Percentiles rank a stretch among this genome's conserved stretches.
These are phyloP conservation scores for Steatocranus sp. DNA, from an alignment of 2,797 vertebrate species.

Conservation along the genomic window DNA sequence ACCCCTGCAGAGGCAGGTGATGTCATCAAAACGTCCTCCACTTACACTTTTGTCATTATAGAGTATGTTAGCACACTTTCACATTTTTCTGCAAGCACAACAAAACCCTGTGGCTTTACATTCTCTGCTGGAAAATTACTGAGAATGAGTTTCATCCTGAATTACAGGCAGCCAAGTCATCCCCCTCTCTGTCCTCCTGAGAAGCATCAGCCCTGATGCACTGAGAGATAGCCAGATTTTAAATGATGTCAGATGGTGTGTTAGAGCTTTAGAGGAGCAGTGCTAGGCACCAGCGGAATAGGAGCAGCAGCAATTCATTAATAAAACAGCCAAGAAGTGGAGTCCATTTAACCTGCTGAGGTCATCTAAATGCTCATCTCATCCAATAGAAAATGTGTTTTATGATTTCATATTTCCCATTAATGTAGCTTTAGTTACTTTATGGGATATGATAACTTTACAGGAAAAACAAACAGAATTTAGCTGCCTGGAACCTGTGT, in stretches of 20 bases:
- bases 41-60: slow-evolving; percentile 11
- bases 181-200: background rate
- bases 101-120: background rate
- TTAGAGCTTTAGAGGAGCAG: background rate
- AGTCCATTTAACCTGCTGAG: background rate
- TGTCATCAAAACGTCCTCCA: slow-evolving; percentile 5
- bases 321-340: slow-evolving; percentile 5
- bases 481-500: background rate
- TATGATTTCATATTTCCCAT: background rate
- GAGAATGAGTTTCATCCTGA: background rate
- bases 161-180: background rate
- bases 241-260: background rate
- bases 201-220: background rate
- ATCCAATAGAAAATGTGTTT: background rate
- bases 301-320: slow-evolving; percentile 11
- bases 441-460: background rate
- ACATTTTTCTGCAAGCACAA: background rate
- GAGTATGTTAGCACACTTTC: slow-evolving; percentile 8
- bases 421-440: background rate
- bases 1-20: slow-evolving; percentile 1
- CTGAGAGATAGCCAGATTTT: background rate
- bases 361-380: background rate
- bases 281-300: slow-evolving; percentile 8
- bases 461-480: background rate
- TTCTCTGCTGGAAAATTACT: background rate